Percentiles rank a stretch among this genome's conserved stretches.
Evolutionary conservation across 2,888 invertebrate genomes (phyloP).

Genomic region (Melipona bicolor): DNA sequence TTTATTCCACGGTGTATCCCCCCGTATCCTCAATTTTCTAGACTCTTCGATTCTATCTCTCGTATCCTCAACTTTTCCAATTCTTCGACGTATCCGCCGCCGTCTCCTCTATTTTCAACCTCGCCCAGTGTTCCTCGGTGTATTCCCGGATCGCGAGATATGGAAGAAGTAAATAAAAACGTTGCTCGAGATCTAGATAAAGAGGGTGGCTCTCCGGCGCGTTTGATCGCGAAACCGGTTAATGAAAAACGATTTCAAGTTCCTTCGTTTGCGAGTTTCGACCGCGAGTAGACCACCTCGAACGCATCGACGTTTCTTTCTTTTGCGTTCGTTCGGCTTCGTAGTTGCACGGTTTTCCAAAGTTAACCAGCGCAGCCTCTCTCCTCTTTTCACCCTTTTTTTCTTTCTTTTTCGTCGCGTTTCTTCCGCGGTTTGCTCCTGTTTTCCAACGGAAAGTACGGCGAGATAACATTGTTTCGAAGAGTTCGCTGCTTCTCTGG

Average conservation of each 20-base stretch:
- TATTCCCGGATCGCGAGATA: not conserved
- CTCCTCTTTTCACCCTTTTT: not conserved
- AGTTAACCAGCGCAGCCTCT: constrained; percentile 37
- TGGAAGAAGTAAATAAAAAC: too few species aligned
- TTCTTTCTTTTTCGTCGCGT: not conserved
- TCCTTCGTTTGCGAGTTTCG: not conserved
- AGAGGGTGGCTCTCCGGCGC: not conserved
- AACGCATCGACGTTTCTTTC: constrained; percentile 8
- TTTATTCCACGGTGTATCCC: too few species aligned
- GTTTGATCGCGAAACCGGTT: not conserved
- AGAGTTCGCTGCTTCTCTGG: constrained; percentile 6
- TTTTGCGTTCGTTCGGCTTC: constrained; percentile 13
- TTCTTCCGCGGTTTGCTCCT: constrained; percentile 11
- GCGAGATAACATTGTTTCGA: constrained; percentile 32
- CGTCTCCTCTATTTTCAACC: not conserved
- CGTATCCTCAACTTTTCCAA: not conserved
- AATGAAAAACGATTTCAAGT: constrained; percentile 10
- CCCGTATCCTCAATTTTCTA: not conserved
- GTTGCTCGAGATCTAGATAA: not conserved
- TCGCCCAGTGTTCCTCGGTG: not conserved
- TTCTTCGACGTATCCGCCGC: not conserved
- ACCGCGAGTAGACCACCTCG: not conserved
- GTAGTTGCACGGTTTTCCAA: constrained; percentile 26
- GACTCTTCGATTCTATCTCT: not conserved
- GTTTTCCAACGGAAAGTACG: constrained; percentile 4